These are phyloP conservation scores for Scleropages formosus DNA, from an alignment of 2,797 vertebrate species.

Conservation along the genomic window DNA sequence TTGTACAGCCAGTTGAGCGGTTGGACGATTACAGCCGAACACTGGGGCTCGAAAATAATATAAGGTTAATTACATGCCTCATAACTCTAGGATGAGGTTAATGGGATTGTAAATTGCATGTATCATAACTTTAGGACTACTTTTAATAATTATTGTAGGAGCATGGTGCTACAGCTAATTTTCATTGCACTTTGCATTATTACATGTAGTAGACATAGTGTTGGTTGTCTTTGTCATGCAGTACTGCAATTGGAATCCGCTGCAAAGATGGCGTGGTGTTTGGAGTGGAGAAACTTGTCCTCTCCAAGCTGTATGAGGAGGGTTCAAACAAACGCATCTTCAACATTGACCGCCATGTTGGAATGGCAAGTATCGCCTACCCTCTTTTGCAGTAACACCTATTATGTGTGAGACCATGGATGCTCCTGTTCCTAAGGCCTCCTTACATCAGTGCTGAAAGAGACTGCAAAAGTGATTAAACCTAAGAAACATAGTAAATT, in stretches of 20 bases:
- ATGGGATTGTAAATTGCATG: background rate
- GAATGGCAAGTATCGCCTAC: constrained; percentile 78
- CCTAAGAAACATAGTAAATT: too few relatives aligned
- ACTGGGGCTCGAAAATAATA: too few relatives aligned
- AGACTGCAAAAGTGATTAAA: background rate
- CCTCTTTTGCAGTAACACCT: background rate
- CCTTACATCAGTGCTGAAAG: background rate
- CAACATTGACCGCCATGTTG: constrained; percentile 93
- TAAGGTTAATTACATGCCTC: too few relatives aligned
- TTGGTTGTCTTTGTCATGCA: constrained; percentile 53
- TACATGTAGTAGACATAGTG: too few relatives aligned
- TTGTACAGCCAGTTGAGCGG: too few relatives aligned
- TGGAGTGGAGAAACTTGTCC: constrained; percentile 92
- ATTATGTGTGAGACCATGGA: background rate
- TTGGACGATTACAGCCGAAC: too few relatives aligned
- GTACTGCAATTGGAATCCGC: constrained; percentile 92
- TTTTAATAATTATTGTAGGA: too few relatives aligned
- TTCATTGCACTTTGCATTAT: too few relatives aligned
- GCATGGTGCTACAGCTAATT: too few relatives aligned
- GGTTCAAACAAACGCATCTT: constrained; percentile 98
- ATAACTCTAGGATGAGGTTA: too few relatives aligned
- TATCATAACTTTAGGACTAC: too few relatives aligned
- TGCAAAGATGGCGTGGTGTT: constrained; percentile 97
- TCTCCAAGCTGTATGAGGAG: constrained; percentile 96
- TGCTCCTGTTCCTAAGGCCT: background rate